Percentiles rank a stretch among this genome's conserved stretches.
Conservation (phyloP, 2,113 vertebrate genomes). For the Poecilia latipinna region DNA sequence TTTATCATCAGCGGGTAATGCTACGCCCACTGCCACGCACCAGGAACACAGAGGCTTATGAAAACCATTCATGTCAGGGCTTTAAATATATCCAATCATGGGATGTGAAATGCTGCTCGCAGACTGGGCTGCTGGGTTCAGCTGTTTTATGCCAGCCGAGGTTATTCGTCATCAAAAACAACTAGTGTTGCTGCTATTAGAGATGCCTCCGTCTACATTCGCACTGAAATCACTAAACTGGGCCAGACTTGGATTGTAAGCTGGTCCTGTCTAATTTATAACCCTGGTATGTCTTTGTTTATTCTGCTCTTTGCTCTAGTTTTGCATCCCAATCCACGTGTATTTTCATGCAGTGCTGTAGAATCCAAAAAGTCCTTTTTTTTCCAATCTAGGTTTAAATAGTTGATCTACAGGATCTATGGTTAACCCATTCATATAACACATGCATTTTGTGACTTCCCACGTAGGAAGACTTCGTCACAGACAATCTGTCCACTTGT, state of each 20-base stretch:
- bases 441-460: background rate
- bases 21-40: constrained; percentile 8
- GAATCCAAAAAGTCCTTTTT: too few species aligned
- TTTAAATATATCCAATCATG: constrained; percentile 39
- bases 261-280: background rate
- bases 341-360: background rate
- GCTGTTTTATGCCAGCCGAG: constrained; percentile 19
- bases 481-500: constrained; percentile 50
- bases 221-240: constrained; percentile 42
- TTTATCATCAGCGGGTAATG: constrained; percentile 60
- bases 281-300: background rate
- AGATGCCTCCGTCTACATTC: background rate
- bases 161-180: constrained; percentile 19
- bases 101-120: constrained; percentile 62
- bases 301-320: background rate
- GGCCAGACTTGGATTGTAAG: background rate
- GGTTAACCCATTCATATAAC: background rate
- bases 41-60: constrained; percentile 15
- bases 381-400: background rate
- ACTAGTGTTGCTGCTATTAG: background rate
- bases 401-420: background rate
- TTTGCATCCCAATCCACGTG: background rate
- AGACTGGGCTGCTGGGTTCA: constrained; percentile 33
- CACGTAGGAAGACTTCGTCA: constrained; percentile 16
- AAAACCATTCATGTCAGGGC: constrained; percentile 36